Percentiles rank a stretch among this genome's conserved stretches.
Conservation (phyloP, 1,140 invertebrate species). For the Pseudoatta argentina region DNA sequence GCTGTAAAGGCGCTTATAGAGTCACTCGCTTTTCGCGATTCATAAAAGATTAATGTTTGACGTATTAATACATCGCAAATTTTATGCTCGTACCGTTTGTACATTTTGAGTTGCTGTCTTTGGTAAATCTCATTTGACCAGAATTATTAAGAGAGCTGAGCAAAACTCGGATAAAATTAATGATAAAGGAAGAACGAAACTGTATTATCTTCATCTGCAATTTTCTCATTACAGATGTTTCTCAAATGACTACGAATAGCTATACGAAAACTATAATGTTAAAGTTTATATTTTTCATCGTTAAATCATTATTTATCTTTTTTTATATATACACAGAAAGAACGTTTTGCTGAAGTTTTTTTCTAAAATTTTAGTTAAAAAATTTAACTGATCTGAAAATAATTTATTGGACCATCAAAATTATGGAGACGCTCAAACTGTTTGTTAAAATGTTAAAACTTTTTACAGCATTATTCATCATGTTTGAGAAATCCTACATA, state of each 20-base stretch:
- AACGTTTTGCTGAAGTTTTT: no score
- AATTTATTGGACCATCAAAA: no score
- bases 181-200: neutral
- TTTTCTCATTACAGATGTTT: neutral
- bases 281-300: neutral
- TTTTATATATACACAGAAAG: neutral
- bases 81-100: neutral
- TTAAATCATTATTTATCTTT: neutral
- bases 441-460: no score
- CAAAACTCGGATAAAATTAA: neutral
- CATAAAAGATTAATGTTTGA: slow-evolving; percentile 34
- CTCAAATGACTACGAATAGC: neutral
- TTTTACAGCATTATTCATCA: no score
- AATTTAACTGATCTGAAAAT: no score
- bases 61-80: neutral
- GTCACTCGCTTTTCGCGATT: neutral
- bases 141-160: neutral
- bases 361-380: no score
- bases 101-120: neutral
- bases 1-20: slow-evolving; percentile 13
- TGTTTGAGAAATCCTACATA: no score
- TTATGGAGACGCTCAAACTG: no score
- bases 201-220: neutral
- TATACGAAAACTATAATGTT: neutral
- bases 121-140: neutral